Conservation (phyloP, 1,140 invertebrate genomes). For the Samia ricini region DNA sequence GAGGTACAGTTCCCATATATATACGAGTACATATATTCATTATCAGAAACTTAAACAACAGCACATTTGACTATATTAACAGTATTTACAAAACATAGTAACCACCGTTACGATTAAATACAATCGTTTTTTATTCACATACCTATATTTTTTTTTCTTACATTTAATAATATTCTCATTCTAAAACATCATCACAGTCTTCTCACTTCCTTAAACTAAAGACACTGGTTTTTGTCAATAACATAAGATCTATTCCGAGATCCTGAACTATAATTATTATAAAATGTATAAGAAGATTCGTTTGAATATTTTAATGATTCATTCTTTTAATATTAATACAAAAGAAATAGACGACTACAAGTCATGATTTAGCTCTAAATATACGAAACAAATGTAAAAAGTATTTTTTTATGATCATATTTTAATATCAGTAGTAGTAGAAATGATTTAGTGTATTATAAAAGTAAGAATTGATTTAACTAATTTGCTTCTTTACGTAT, state of each 20-base stretch:
- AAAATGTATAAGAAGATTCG: slow-evolving; percentile 1
- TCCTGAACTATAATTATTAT: slow-evolving; percentile 24
- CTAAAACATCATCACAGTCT: slow-evolving; percentile 69
- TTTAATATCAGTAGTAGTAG: background rate
- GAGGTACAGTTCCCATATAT: slow-evolving; percentile 22
- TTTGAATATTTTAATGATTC: background rate
- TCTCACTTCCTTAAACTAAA: slow-evolving; percentile 53
- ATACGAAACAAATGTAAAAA: background rate
- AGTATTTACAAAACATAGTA: slow-evolving; percentile 24
- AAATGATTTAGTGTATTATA: background rate
- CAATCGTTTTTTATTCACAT: slow-evolving; percentile 27
- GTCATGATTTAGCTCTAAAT: slow-evolving; percentile 13
- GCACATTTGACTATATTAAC: background rate
- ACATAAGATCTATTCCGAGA: slow-evolving; percentile 21
- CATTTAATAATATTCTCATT: slow-evolving; percentile 44
- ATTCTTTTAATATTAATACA: background rate
- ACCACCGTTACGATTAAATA: background rate
- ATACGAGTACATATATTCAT: no score
- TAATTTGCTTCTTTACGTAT: background rate
- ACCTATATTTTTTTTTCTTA: slow-evolving; percentile 41
- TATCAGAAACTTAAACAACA: slow-evolving; percentile 26
- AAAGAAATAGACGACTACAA: slow-evolving; percentile 3
- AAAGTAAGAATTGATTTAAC: background rate
- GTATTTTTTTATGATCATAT: background rate
- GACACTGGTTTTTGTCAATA: slow-evolving; percentile 32